Base-by-base conservation (phyloP, 2,888 invertebrate species). In the Alcis repandata region DNA sequence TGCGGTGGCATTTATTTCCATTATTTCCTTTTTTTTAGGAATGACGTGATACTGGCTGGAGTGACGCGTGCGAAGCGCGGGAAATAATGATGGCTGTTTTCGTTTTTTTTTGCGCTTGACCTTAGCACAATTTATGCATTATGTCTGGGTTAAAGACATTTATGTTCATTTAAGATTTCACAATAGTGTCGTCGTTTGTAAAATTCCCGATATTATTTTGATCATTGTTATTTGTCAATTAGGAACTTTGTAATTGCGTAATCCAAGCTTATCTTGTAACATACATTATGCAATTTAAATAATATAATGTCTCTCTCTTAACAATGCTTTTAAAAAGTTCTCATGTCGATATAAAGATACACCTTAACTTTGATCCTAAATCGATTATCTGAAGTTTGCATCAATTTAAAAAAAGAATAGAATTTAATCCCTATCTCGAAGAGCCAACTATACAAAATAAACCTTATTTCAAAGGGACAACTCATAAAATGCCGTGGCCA, bases 401-500 rank as follows among this genome's bases (percentile, higher is more conserved):
- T 56, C 32, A 60, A 52, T 51, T 54, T 33, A 68, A 63, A 59
- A 59, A 48, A 41, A 32, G 10, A n/a, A 19, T 2, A 4, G 17
- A 0, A 36, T 19, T 19, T 11, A 13, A 7, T 36, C 7, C 11
- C 6, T 1, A n/a, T 8, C 2, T 15, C 3, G 9, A 27, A 17
- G 4, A 0, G 15, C 15, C 40, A 0, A 80, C 69, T 71, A 36
- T 74, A 4, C 3, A 27, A 27, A 4, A 4, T 2, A 19, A 63
- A 59, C 73, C 59, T 59, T 78, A 76, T 17, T 0, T 0, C 1
- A 0, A 33, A 17, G 0, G 0, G 15, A 56, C 75, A 79, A 27
- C 32, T 19, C 4, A 3, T 19, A 48, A 22, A 27, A 7, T 45
- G 59, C 41, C n/a, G 32, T 40, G 45, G 71, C 63, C 59, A 75